These are phyloP conservation scores for Drosophila bunnanda DNA, from an alignment of 2,888 invertebrate genomes.

Conservation along the genomic window DNA sequence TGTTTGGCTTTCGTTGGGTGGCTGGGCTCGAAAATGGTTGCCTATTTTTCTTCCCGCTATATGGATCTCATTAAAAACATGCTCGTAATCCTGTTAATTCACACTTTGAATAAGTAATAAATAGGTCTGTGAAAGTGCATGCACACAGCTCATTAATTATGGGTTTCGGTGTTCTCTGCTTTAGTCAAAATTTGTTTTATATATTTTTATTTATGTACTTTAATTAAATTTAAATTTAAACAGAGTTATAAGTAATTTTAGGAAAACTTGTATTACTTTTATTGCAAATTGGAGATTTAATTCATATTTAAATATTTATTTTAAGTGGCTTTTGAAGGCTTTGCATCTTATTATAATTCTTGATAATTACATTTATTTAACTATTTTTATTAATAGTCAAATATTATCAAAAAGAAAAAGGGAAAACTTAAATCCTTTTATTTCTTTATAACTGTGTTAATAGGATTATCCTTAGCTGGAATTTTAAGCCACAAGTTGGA, in stretches of 20 bases:
- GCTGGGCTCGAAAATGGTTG: neutral
- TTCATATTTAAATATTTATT: neutral
- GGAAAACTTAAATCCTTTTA: neutral
- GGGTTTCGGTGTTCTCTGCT: neutral
- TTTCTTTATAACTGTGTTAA: neutral
- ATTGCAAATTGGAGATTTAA: neutral
- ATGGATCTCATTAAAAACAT: constrained; percentile 20
- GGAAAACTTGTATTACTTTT: neutral
- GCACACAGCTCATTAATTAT: neutral
- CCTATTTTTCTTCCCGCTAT: constrained; percentile 27
- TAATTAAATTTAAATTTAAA: neutral
- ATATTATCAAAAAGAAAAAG: neutral
- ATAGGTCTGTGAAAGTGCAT: constrained; percentile 1
- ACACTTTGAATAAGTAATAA: constrained; percentile 11
- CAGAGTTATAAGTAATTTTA: neutral
- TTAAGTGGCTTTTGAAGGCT: too few relatives aligned
- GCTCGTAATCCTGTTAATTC: constrained; percentile 8
- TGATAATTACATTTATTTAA: neutral
- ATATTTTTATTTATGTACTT: neutral
- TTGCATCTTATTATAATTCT: too few relatives aligned
- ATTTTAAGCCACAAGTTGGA: neutral
- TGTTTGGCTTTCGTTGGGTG: constrained; percentile 35
- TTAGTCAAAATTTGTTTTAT: neutral
- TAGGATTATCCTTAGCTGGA: neutral
- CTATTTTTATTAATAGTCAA: neutral